Evolutionary conservation across 2,113 vertebrate species (phyloP), one percentile per base, ranked within the genome.

Genomic region (Pavo muticus): DNA sequence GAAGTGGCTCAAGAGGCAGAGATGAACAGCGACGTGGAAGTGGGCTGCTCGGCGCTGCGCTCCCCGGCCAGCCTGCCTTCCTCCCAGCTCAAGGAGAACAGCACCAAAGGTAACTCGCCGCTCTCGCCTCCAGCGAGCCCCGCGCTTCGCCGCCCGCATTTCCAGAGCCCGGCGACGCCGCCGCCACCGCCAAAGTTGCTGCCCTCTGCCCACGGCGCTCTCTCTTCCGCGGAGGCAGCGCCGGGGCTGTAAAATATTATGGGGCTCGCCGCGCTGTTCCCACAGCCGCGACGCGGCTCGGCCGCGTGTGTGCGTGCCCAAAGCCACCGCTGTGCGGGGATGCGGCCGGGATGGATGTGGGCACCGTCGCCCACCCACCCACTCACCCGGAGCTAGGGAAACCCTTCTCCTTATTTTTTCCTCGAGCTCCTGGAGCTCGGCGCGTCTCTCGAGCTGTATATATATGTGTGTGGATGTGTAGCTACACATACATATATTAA

Each of bases 21-120:
- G 78, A 99, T 99, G 97, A 99, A 98, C 98, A 99, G 99, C 96
- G 99, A 99, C 98, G 99, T 99, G 98, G 99, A 99, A 97, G 99
- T 99, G 98, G 99, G 99, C 75, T 99, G 99, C 97, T 98, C 99
- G 4, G 96, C 98, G 88, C 98, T 99, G 87, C 99, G 99, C 92
- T 99, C 99, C 84, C 99, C 99, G 17, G 88, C 97, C 92, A 96
- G 98, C 96, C 96, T 98, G 65, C 94, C 97, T 83, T 91, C 98
- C 94, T 98, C 98, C 89, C 98, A 98, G 95, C 99, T 99, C 95
- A 99, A 99, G 98, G 99, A 99, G 96, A 99, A 99, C 98, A 99
- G 97, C 91, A 98, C 98, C 98, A 99, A 99, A 99, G 99, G 99
- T 99, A 98, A 97, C 81, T 48, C 72, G 95, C 71, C 94, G 47